Evolutionary conservation across 2,797 vertebrate species (phyloP).

Genomic region (Poecilia picta): DNA sequence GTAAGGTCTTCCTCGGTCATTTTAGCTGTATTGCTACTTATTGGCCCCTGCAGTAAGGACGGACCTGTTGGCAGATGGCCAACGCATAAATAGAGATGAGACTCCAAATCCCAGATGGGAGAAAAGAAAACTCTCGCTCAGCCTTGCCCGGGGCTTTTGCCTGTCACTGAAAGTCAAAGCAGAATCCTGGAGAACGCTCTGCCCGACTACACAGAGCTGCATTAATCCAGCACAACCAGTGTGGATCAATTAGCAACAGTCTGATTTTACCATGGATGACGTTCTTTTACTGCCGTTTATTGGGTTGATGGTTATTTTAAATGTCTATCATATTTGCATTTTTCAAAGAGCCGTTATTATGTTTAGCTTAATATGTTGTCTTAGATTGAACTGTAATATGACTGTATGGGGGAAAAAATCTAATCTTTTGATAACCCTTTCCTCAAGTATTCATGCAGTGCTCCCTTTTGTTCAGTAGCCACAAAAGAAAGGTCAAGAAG

Average conservation of each 20-base stretch:
- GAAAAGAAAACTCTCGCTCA: slow-evolving; percentile 52
- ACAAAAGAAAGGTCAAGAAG: slow-evolving; percentile 27
- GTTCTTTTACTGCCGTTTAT: slow-evolving; percentile 22
- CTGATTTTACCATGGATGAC: slow-evolving; percentile 25
- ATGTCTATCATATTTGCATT: neutral
- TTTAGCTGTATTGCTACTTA: slow-evolving; percentile 47
- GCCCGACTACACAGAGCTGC: slow-evolving; percentile 46
- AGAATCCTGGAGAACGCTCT: slow-evolving; percentile 53
- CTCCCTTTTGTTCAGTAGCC: slow-evolving; percentile 32
- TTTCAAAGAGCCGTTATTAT: neutral
- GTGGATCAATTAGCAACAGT: slow-evolving; percentile 38
- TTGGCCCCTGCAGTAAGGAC: slow-evolving; percentile 54
- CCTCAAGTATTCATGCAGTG: slow-evolving; percentile 15
- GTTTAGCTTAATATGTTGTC: neutral
- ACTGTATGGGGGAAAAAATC: neutral
- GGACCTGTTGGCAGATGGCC: slow-evolving; percentile 62
- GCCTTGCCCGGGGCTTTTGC: slow-evolving; percentile 45
- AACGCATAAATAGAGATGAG: slow-evolving; percentile 69
- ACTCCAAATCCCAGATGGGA: slow-evolving; percentile 68
- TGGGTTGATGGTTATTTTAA: slow-evolving; percentile 4
- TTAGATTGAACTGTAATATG: slow-evolving; percentile 12
- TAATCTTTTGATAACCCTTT: slow-evolving; percentile 3
- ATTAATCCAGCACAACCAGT: slow-evolving; percentile 51
- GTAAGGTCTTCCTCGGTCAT: slow-evolving; percentile 43
- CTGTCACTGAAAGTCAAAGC: slow-evolving; percentile 39